Conservation (phyloP, 2,113 vertebrate species). For the Tylochromis polylepis region DNA sequence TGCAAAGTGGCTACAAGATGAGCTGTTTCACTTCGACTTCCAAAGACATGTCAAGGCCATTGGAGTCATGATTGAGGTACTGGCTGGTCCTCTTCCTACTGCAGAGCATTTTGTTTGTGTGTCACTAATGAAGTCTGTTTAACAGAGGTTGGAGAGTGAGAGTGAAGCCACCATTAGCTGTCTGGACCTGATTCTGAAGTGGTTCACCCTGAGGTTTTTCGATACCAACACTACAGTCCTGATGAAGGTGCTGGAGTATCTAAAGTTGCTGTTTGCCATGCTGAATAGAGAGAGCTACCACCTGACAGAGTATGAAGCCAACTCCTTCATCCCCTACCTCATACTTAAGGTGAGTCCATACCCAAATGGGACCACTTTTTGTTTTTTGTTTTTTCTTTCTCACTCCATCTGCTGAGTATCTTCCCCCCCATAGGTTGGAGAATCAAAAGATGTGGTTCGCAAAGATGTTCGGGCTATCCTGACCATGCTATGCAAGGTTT, state of each 20-base stretch:
- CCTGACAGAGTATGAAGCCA: conserved; percentile 92
- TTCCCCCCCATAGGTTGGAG: conserved; percentile 81
- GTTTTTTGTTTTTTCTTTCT: neutral
- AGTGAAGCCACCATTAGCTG: conserved; percentile 89
- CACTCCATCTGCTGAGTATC: neutral
- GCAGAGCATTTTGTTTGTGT: rapidly evolving
- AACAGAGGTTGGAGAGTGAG: conserved; percentile 89
- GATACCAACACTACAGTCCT: conserved; percentile 97
- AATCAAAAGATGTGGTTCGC: conserved; percentile 93
- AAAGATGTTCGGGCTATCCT: conserved; percentile 93
- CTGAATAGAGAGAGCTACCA: conserved; percentile 88
- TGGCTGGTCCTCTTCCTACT: neutral
- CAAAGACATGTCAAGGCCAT: conserved; percentile 95
- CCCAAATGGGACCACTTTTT: neutral
- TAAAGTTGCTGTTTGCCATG: conserved; percentile 89
- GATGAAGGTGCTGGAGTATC: conserved; percentile 95
- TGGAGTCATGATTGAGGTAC: conserved; percentile 91
- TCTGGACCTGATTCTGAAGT: conserved; percentile 94
- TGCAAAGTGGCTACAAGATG: conserved; percentile 93
- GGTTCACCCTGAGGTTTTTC: conserved; percentile 95
- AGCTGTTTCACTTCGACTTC: conserved; percentile 95
- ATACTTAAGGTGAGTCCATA: conserved; percentile 84
- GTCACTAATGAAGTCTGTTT: neutral
- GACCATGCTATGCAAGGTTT: conserved; percentile 89
- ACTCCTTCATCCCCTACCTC: conserved; percentile 93